These are phyloP conservation scores for Vimba vimba DNA, from an alignment of 2,113 vertebrate species.

Conservation along the genomic window DNA sequence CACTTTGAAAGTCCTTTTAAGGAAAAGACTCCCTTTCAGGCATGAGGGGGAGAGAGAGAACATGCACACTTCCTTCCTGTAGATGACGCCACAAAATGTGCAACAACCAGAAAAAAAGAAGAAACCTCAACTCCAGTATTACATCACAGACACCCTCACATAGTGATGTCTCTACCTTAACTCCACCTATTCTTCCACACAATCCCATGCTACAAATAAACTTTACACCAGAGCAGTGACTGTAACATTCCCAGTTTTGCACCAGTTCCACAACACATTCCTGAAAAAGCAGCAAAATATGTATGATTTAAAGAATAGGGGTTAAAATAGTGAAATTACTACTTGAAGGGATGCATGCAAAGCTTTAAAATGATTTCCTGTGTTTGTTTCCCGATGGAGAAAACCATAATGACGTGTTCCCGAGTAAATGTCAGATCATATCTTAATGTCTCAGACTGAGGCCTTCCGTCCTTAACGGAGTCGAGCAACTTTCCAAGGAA, in stretches of 20 bases:
- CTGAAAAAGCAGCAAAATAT: background rate
- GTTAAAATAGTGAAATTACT: background rate
- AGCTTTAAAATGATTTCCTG: background rate
- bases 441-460: conserved; percentile 24
- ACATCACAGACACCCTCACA: conserved; percentile 11
- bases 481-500: conserved; percentile 28
- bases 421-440: conserved; percentile 18
- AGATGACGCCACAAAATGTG: conserved; percentile 58
- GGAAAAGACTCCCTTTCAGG: conserved; percentile 35
- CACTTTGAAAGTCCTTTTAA: conserved; percentile 45
- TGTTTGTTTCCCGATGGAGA: background rate
- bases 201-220: background rate
- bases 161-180: background rate
- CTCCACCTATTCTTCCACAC: too few relatives aligned
- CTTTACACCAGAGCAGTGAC: background rate
- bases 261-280: background rate
- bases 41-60: conserved; percentile 9
- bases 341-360: background rate
- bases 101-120: background rate
- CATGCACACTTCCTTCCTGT: conserved; percentile 72
- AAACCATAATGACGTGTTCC: conserved; percentile 25
- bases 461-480: conserved; percentile 34
- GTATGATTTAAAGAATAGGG: background rate
- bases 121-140: background rate
- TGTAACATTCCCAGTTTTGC: background rate